Percentiles rank a stretch among this genome's conserved stretches.
Evolutionary conservation across 2,797 vertebrate genomes (phyloP).

Genomic region (Danio kyathit): DNA sequence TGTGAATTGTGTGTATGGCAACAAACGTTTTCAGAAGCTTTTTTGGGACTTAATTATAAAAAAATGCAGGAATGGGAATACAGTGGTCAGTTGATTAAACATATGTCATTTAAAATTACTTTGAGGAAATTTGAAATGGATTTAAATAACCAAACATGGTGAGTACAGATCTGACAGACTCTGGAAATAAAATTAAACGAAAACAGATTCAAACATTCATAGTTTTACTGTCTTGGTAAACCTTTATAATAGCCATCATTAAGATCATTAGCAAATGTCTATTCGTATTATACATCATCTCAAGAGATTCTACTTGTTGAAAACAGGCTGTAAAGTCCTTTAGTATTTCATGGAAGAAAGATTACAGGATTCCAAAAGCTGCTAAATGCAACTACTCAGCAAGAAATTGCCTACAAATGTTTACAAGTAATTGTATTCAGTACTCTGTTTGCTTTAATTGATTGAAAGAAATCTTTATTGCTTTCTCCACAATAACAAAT

Average conservation of each 20-base stretch:
- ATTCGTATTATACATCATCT: neutral
- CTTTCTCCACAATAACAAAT: constrained; percentile 9
- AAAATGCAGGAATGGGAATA: neutral
- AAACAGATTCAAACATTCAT: neutral
- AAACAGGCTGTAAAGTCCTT: neutral
- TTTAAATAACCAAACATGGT: constrained; percentile 49
- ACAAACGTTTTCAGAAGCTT: neutral
- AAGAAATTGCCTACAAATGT: neutral
- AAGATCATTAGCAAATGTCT: constrained; percentile 1
- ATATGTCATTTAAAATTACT: constrained; percentile 57
- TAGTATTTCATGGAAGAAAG: neutral
- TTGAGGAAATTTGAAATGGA: constrained; percentile 50
- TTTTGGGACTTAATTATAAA: neutral
- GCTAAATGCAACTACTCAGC: constrained; percentile 38
- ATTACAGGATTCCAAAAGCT: neutral
- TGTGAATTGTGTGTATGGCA: neutral
- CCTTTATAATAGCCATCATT: neutral
- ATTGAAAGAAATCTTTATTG: constrained; percentile 16
- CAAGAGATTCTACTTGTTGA: neutral
- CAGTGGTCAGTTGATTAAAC: constrained; percentile 60
- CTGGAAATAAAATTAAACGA: neutral
- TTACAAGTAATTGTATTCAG: constrained; percentile 26
- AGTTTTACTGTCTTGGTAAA: neutral
- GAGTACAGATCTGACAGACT: neutral
- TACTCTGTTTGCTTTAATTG: constrained; percentile 12